A percentile compares a stretch with the other conserved stretches of the same genome.
Evolutionary conservation across 2,113 vertebrate genomes (phyloP).

Genomic region (Eolophus roseicapilla): DNA sequence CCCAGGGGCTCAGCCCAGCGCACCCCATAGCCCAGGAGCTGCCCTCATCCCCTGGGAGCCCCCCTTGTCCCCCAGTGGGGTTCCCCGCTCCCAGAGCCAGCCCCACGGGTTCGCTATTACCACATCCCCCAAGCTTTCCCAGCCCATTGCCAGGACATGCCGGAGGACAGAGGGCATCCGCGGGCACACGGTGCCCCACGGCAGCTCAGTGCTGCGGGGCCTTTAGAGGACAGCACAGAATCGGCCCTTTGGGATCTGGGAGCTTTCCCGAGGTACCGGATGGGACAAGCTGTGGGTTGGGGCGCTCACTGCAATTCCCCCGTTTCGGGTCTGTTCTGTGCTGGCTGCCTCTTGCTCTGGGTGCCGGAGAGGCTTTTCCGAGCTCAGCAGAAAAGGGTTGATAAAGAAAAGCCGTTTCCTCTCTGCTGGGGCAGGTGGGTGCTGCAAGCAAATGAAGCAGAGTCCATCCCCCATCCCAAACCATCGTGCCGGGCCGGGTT

Average conservation of each 20-base stretch:
- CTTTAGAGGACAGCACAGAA: neutral
- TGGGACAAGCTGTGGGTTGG: neutral
- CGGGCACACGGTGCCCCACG: neutral
- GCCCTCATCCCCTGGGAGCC: neutral
- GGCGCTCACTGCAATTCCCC: neutral
- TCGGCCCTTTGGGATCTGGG: neutral
- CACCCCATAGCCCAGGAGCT: neutral
- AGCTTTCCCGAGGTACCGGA: neutral
- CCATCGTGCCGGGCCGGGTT: rapidly evolving
- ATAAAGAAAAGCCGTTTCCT: neutral
- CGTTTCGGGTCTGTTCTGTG: neutral
- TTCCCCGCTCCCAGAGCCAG: too few species aligned
- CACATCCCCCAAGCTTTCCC: neutral
- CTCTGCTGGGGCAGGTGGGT: neutral
- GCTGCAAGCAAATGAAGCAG: neutral
- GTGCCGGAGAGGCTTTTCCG: rapidly evolving
- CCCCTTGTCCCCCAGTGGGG: neutral
- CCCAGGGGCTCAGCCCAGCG: neutral
- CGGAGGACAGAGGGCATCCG: neutral
- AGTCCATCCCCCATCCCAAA: neutral
- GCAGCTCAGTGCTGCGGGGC: rapidly evolving
- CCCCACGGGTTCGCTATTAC: rapidly evolving
- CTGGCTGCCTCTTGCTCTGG: neutral
- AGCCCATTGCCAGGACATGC: too few species aligned
- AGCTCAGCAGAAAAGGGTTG: neutral